Evolutionary conservation across 2,113 vertebrate genomes (phyloP).

Genomic region (Piaya cayana): DNA sequence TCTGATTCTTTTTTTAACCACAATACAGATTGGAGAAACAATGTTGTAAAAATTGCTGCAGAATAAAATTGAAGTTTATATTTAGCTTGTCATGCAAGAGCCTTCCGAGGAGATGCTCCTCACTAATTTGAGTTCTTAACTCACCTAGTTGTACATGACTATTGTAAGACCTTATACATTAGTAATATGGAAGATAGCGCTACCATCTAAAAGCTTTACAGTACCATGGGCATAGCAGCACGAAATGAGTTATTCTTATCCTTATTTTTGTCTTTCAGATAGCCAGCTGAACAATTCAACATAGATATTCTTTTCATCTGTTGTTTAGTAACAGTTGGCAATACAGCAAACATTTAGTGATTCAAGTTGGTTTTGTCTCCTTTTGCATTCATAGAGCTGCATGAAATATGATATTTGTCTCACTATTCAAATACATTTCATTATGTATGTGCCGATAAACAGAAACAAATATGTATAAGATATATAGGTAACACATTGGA

Average conservation of each 20-base stretch:
- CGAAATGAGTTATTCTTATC: not conserved
- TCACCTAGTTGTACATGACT: not conserved
- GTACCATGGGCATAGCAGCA: not conserved
- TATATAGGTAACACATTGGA: not conserved
- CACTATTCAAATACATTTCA: not conserved
- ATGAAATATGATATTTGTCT: not conserved
- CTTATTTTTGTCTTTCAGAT: not conserved
- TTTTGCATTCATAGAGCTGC: not conserved
- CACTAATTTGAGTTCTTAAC: not conserved
- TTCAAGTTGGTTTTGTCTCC: not conserved
- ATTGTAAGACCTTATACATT: slow-evolving; percentile 9
- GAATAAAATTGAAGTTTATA: not conserved
- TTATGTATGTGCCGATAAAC: not conserved
- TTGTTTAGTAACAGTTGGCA: not conserved
- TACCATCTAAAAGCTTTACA: not conserved
- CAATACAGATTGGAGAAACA: not conserved
- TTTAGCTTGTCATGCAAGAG: not conserved
- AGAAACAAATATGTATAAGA: slow-evolving; percentile 8
- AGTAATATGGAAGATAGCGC: not conserved
- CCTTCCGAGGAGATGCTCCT: not conserved
- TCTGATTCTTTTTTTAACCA: not conserved
- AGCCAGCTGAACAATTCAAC: not conserved
- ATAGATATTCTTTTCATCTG: not conserved
- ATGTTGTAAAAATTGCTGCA: not conserved
- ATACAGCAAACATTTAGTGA: not conserved